These are phyloP conservation scores for Lagenorhynchus albirostris DNA, from an alignment of 2,113 vertebrate genomes.

Conservation along the genomic window DNA sequence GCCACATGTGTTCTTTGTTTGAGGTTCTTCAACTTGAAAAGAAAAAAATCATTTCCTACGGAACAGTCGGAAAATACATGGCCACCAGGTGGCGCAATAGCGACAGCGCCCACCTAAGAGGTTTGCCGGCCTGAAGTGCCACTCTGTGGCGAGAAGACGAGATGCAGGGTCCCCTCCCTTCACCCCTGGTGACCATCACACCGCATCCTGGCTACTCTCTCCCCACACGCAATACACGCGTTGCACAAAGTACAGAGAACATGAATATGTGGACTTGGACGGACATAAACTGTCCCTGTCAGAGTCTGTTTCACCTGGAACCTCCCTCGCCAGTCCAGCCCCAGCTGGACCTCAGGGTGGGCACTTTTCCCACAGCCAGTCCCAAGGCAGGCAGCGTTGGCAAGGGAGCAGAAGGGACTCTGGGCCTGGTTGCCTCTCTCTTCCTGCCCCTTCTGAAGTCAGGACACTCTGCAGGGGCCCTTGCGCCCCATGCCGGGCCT, in stretches of 20 bases:
- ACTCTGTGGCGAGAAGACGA: not conserved
- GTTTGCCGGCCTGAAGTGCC: slow-evolving; percentile 22
- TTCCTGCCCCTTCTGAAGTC: not conserved
- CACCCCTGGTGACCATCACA: accelerated
- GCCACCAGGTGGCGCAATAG: not conserved
- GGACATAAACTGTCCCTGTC: not conserved
- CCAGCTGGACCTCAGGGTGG: not conserved
- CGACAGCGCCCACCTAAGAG: not conserved
- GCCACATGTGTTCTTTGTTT: not conserved
- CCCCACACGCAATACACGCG: not conserved
- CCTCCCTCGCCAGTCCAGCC: not conserved
- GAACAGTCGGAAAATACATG: not conserved
- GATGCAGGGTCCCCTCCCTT: not conserved
- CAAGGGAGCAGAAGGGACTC: not conserved
- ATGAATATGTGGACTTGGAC: not conserved
- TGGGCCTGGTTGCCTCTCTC: not conserved
- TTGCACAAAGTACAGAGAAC: not conserved
- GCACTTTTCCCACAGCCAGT: not conserved
- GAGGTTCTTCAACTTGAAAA: not conserved
- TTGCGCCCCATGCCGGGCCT: not conserved
- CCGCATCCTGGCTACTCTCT: not conserved
- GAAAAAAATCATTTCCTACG: not conserved
- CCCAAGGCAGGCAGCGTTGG: not conserved
- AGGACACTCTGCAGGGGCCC: not conserved
- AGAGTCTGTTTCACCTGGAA: not conserved